Evolutionary conservation across 2,113 vertebrate genomes (phyloP).

Genomic region (Platanista minor): DNA sequence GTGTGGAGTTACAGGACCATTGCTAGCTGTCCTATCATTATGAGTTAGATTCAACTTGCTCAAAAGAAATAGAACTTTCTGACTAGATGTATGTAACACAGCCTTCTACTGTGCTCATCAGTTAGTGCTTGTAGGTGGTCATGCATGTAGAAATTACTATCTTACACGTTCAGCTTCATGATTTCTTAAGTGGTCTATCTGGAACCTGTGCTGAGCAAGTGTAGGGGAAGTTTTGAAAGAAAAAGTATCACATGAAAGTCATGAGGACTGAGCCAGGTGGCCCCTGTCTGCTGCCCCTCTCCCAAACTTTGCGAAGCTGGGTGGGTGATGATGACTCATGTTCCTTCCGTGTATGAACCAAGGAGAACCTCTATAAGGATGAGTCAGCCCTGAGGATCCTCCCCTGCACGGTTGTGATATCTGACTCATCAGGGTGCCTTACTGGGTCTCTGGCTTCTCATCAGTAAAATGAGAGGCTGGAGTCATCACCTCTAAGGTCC

Average conservation of each 20-base stretch:
- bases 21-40: neutral
- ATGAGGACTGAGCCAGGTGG: neutral
- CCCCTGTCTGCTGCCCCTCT: neutral
- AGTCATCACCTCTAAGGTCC: neutral
- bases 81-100: neutral
- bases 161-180: neutral
- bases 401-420: neutral
- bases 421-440: neutral
- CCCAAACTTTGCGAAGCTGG: neutral
- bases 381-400: neutral
- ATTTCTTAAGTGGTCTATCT: neutral
- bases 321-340: neutral
- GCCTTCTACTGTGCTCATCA: neutral
- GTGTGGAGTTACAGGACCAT: neutral
- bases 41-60: neutral
- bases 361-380: neutral
- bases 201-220: neutral
- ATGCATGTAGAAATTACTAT: neutral
- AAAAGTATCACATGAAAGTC: neutral
- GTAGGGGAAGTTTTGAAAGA: neutral
- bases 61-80: neutral
- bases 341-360: neutral
- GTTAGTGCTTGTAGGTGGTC: neutral
- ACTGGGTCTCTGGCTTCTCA: neutral
- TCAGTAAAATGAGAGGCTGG: neutral